Percentiles rank a stretch among this genome's conserved stretches.
Evolutionary conservation across 2,113 vertebrate genomes (phyloP).

Genomic region (Cinclus mexicanus): DNA sequence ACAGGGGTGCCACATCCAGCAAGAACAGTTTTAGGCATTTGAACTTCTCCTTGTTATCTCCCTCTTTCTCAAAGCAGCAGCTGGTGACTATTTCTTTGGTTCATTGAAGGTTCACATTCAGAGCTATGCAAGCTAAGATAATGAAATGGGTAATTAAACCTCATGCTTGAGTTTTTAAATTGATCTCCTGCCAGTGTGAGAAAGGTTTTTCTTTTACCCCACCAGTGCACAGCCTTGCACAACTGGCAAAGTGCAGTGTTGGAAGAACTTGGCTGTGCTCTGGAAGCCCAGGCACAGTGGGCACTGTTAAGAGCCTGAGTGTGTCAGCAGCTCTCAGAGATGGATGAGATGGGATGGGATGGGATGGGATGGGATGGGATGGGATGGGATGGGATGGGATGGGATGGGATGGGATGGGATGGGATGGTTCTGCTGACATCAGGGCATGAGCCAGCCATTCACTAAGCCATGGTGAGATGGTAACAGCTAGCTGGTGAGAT

Average conservation of each 20-base stretch:
- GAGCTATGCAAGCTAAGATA: conserved; percentile 48
- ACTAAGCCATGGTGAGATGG: neutral
- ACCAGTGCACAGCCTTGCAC: neutral
- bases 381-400: neutral
- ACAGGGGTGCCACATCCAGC: neutral
- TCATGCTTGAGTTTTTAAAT: conserved; percentile 56
- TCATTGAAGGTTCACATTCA: conserved; percentile 36
- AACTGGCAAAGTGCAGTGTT: neutral
- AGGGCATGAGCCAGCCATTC: neutral
- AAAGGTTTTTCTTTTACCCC: neutral
- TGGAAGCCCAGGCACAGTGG: neutral
- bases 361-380: neutral
- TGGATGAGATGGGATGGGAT: neutral
- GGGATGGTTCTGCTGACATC: neutral
- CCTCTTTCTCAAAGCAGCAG: neutral
- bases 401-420: too few relatives aligned
- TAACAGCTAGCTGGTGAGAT: neutral
- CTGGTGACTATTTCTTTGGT: conserved; percentile 42
- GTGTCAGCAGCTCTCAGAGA: neutral
- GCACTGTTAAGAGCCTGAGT: neutral
- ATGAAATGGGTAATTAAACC: conserved; percentile 64
- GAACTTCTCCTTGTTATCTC: conserved; percentile 27
- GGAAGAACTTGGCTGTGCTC: neutral
- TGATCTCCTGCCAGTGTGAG: conserved; percentile 36
- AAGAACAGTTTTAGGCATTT: neutral